Evolutionary conservation across 2,113 vertebrate genomes (phyloP).

Genomic region (Gobius niger): DNA sequence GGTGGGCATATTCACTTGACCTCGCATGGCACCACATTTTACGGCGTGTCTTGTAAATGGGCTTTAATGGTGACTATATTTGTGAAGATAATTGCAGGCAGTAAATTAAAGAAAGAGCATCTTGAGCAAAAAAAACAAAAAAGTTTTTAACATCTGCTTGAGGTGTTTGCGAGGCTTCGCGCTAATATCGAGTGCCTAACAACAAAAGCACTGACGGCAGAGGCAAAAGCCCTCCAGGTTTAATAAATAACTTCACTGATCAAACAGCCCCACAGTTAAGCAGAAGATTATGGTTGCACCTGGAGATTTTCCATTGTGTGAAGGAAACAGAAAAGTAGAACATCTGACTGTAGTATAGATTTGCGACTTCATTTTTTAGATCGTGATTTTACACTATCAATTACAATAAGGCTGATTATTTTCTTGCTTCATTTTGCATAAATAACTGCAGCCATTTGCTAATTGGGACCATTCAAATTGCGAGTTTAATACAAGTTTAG

Average conservation of each 20-base stretch:
- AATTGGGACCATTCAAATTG: no score
- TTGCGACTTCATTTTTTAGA: no score
- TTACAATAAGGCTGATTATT: no score
- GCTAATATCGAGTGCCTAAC: not conserved
- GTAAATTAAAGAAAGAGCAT: not conserved
- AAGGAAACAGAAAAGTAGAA: slow-evolving; percentile 3
- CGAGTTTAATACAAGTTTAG: no score
- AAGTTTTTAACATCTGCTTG: not conserved
- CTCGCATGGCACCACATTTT: not conserved
- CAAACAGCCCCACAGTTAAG: slow-evolving; percentile 25
- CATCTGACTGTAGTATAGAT: not conserved
- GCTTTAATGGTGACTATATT: slow-evolving; percentile 1
- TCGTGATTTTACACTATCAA: no score
- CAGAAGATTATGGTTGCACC: slow-evolving; percentile 13
- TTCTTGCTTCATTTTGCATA: no score
- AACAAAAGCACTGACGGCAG: not conserved
- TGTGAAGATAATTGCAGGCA: not conserved
- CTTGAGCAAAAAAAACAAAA: not conserved
- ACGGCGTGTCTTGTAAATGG: slow-evolving; percentile 5
- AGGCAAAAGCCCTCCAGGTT: not conserved
- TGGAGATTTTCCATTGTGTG: slow-evolving; percentile 5
- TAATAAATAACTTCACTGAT: slow-evolving; percentile 22
- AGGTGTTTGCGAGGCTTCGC: not conserved
- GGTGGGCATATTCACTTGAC: slow-evolving; percentile 4
- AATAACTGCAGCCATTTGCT: no score